Evolutionary conservation across 2,797 vertebrate genomes (phyloP), one percentile per base, ranked within the genome.

Genomic region (Poliocrania exsul): DNA sequence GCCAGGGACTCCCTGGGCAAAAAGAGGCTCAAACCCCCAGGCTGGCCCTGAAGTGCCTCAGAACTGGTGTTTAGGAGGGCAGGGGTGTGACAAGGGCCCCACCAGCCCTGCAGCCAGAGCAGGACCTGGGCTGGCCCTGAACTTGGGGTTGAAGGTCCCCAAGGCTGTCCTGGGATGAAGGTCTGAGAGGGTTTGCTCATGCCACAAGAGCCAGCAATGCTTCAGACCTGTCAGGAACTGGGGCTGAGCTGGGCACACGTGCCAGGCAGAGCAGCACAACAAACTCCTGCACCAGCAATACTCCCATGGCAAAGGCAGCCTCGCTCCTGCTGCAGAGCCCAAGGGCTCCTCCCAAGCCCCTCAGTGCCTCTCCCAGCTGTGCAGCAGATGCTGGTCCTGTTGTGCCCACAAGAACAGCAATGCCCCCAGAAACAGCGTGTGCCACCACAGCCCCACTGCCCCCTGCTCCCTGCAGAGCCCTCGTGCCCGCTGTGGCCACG

Each of bases 181-280:
- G 20, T 37, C 69, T 4, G 9, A 12, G 31, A 42, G 16, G 8
- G 5, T 58, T 58, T 35, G 72, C 35, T 65, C 40, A 47, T 16
- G 17, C 31, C 10, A 1, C 57, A 1, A 37, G 62, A 71, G 14
- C 49, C 13, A 49, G 13, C 0, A 9, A 38, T 56, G 53, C 28
- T 29, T 49, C 50, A 17, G 10, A 3, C 0, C 1, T 1, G 0
- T 12, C 29, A 2, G 42, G 5, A 26, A 1, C 1, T 4, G 62
- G 29, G 18, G 57, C n/a, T 23, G 53, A 71, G 66, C 77, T 31
- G 4, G 47, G 56, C 53, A n/a, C 31, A 8, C 0, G 1, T 0
- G 3, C 35, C 14, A 38, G 67, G 74, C 65, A 28, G 25, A 14
- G 51, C 50, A 69, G 31, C 74, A 16, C 2, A 28, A 19, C 23